Percentiles rank a stretch among this genome's conserved stretches.
These are phyloP conservation scores for Micromys minutus DNA, from an alignment of 2,113 vertebrate species.

Conservation along the genomic window DNA sequence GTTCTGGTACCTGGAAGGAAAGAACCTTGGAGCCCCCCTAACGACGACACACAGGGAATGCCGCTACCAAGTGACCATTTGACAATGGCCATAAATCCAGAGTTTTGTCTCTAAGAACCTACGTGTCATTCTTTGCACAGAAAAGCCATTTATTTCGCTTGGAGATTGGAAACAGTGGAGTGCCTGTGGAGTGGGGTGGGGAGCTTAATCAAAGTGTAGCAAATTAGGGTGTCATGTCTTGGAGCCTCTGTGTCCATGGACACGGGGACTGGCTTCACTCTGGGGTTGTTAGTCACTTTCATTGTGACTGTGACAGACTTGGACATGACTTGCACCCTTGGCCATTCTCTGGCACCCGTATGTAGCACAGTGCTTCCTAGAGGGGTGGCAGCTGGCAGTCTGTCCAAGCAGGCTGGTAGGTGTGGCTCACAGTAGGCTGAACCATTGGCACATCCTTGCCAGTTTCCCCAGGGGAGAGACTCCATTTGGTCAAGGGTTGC, in stretches of 20 bases:
- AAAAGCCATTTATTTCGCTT: background rate
- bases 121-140: background rate
- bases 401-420: background rate
- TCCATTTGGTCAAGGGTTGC: background rate
- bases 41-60: background rate
- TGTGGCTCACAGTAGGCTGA: background rate
- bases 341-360: accelerated
- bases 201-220: background rate
- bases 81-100: background rate
- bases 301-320: background rate
- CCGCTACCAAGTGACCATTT: background rate
- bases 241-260: background rate
- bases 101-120: background rate
- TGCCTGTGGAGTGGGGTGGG: accelerated
- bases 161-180: background rate
- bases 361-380: background rate
- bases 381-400: background rate
- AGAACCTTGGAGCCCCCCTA: background rate
- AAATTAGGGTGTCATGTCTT: no score
- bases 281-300: background rate
- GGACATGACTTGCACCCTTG: background rate
- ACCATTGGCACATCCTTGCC: background rate
- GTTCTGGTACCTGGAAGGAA: background rate
- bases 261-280: background rate
- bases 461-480: background rate